A percentile compares a stretch with the other conserved stretches of the same genome.
These are phyloP conservation scores for Heterocephalus glaber DNA, from an alignment of 2,113 vertebrate genomes.

Conservation along the genomic window DNA sequence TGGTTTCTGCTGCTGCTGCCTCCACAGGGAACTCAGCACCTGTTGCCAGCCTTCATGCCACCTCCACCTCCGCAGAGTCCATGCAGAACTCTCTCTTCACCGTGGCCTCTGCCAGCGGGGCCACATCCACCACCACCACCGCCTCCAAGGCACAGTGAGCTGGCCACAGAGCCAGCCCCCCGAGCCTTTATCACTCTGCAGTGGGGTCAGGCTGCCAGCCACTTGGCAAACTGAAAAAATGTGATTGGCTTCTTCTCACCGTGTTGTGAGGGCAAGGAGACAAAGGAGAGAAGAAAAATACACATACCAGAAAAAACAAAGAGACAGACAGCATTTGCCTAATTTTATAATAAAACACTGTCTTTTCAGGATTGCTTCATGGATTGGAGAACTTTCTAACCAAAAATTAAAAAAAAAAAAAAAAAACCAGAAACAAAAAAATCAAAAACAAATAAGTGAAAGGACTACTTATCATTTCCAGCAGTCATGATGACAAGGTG, in stretches of 20 bases:
- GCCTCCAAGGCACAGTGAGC: conserved; percentile 99
- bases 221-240: conserved; percentile 73
- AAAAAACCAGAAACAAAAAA: conserved; percentile 63
- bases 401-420: conserved; percentile 90
- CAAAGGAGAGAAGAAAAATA: conserved; percentile 74
- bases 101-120: conserved; percentile 90
- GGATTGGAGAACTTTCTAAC: conserved; percentile 95
- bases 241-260: conserved; percentile 81
- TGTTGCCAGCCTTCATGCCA: conserved; percentile 93
- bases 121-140: conserved; percentile 95
- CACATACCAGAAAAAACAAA: conserved; percentile 75
- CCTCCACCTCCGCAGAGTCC: conserved; percentile 89
- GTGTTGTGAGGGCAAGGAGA: conserved; percentile 78
- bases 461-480: conserved; percentile 91
- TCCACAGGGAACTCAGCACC: conserved; percentile 89
- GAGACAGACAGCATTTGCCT: conserved; percentile 88
- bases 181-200: conserved; percentile 70
- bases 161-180: conserved; percentile 70
- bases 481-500: conserved; percentile 89
- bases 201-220: conserved; percentile 76
- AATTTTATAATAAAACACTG: conserved; percentile 91
- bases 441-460: conserved; percentile 84
- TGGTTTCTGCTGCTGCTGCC: conserved; percentile 93
- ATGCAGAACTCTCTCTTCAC: conserved; percentile 92
- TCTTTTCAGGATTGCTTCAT: conserved; percentile 93